Conservation (phyloP, 2,888 invertebrate genomes). For the Dinocampus coccinellae region DNA sequence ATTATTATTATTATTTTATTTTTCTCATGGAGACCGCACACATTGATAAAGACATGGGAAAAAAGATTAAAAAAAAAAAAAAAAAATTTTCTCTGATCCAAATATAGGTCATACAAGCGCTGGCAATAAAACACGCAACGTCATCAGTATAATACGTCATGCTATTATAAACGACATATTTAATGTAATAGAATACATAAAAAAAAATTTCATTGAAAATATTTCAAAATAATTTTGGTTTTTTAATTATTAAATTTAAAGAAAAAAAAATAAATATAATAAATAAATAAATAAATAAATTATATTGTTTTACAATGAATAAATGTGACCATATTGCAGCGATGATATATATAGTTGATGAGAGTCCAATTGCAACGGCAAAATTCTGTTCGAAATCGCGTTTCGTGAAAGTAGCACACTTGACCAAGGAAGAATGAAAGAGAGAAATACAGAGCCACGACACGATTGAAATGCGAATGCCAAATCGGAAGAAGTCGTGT, state of each 20-base stretch:
- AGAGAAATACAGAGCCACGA: slow-evolving; percentile 32
- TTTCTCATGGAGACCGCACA: background rate
- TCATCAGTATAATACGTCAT: background rate
- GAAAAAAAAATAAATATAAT: too few relatives aligned
- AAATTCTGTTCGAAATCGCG: slow-evolving; percentile 43
- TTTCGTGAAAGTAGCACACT: slow-evolving; percentile 50
- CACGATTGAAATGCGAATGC: slow-evolving; percentile 41
- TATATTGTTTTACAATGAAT: too few relatives aligned
- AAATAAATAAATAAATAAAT: too few relatives aligned
- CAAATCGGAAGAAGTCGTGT: slow-evolving; percentile 44
- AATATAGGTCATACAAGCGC: background rate
- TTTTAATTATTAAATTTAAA: too few relatives aligned
- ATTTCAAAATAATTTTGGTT: background rate
- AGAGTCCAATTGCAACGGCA: background rate
- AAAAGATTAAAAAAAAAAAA: too few relatives aligned
- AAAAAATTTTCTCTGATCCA: background rate
- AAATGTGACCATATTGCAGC: slow-evolving; percentile 6
- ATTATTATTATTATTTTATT: background rate
- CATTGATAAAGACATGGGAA: background rate
- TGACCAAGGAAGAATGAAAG: slow-evolving; percentile 39
- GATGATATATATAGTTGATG: slow-evolving; percentile 8
- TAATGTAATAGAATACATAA: background rate
- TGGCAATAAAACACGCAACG: background rate
- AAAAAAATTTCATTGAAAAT: background rate
- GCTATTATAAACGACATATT: too few relatives aligned